These are phyloP conservation scores for Hestina assimilis DNA, from an alignment of 1,140 invertebrate genomes.

Conservation along the genomic window DNA sequence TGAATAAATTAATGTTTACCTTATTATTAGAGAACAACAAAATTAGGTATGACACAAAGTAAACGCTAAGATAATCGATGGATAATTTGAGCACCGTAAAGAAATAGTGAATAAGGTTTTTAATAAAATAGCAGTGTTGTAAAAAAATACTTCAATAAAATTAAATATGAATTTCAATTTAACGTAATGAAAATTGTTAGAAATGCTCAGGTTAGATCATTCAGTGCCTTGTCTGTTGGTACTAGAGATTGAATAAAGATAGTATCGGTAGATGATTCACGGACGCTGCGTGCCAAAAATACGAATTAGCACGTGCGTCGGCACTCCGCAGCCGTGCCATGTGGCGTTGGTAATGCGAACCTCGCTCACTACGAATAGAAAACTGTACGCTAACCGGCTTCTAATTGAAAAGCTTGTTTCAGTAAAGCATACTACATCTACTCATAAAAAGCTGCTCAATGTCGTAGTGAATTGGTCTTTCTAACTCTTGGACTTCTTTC, in stretches of 20 bases:
- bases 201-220: background rate
- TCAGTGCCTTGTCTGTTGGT: background rate
- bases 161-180: background rate
- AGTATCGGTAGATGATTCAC: constrained; percentile 20
- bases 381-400: no score
- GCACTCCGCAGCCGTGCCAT: constrained; percentile 5
- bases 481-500: no score
- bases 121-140: background rate
- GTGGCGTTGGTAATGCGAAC: constrained; percentile 8
- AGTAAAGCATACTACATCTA: no score
- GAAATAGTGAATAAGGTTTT: no score
- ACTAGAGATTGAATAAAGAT: constrained; percentile 8
- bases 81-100: no score
- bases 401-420: no score
- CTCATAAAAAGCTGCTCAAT: no score
- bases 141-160: background rate
- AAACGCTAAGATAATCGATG: no score
- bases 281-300: constrained; percentile 40
- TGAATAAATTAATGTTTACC: no score
- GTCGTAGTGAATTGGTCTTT: no score
- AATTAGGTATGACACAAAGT: no score
- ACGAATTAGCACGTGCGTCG: constrained; percentile 39
- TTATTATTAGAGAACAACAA: no score
- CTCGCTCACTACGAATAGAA: background rate
- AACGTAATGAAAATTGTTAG: background rate